These are phyloP conservation scores for Pseudochromis fuscus DNA, from an alignment of 2,797 vertebrate species.

Conservation along the genomic window DNA sequence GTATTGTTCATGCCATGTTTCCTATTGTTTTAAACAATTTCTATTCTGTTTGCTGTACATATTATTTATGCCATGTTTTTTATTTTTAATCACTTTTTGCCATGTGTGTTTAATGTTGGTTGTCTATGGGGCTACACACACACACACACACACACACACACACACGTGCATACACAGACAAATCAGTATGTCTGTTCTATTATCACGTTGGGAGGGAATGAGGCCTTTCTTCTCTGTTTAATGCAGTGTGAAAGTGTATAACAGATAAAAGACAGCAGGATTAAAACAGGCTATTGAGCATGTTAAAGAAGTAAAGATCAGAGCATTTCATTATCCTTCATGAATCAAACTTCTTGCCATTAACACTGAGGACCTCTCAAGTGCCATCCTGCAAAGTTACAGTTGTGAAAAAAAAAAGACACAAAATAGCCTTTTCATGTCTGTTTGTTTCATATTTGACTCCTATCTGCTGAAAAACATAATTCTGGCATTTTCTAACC, in stretches of 20 bases:
- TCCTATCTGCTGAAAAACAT: not conserved
- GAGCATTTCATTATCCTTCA: conserved; percentile 28
- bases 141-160: not conserved
- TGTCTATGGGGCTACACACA: too few relatives aligned
- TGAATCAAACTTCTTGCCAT: conserved; percentile 19
- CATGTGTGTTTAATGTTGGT: too few relatives aligned
- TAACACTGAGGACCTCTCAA: conserved; percentile 10
- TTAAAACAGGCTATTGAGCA: conserved; percentile 45
- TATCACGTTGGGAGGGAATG: conserved; percentile 1
- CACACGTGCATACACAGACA: not conserved
- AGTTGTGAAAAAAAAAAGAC: not conserved
- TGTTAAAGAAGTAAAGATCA: conserved; percentile 45
- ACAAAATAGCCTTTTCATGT: not conserved
- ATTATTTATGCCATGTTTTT: too few relatives aligned
- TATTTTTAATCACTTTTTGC: too few relatives aligned
- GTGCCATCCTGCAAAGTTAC: not conserved
- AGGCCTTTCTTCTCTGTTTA: conserved; percentile 28
- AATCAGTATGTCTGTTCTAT: conserved; percentile 16
- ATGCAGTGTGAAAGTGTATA: conserved; percentile 53
- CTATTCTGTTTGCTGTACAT: too few relatives aligned
- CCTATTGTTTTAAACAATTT: too few relatives aligned
- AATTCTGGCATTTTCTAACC: not conserved
- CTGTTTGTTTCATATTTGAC: not conserved
- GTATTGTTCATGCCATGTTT: too few relatives aligned
- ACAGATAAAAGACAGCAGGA: conserved; percentile 48